Percentiles rank a stretch among this genome's conserved stretches.
These are phyloP conservation scores for Abrostola triplasia DNA, from an alignment of 2,888 invertebrate species.

Conservation along the genomic window DNA sequence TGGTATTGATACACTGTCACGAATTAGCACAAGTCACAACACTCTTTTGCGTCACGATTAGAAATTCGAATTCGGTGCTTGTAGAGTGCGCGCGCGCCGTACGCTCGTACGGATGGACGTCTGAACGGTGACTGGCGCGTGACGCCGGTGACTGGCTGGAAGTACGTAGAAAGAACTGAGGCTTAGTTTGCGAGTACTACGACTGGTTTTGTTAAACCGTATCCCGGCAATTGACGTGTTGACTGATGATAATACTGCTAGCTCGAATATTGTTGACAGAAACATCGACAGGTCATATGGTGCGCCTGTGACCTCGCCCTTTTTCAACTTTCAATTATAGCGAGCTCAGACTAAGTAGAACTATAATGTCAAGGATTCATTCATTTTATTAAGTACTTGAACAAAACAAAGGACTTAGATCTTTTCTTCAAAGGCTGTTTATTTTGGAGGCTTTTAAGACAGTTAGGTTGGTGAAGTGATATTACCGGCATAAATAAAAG, in stretches of 20 bases:
- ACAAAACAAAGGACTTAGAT: conserved; percentile 46
- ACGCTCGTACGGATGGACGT: conserved; percentile 68
- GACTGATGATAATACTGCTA: conserved; percentile 64
- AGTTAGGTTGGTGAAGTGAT: too few species aligned
- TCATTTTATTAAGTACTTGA: conserved; percentile 23
- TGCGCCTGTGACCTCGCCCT: conserved; percentile 54
- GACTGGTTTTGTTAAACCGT: conserved; percentile 78
- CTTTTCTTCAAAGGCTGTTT: too few species aligned
- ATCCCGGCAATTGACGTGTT: conserved; percentile 70
- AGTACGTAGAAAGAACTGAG: conserved; percentile 59
- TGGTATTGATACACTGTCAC: conserved; percentile 67
- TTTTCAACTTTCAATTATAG: conserved; percentile 52
- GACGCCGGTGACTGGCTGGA: conserved; percentile 42
- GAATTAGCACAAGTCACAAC: conserved; percentile 71
- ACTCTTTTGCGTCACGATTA: conserved; percentile 72
- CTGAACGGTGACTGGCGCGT: conserved; percentile 76
- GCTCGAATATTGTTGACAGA: conserved; percentile 43
- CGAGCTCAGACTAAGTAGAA: conserved; percentile 35
- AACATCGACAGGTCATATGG: conserved; percentile 33
- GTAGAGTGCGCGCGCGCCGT: conserved; percentile 65
- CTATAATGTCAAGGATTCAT: conserved; percentile 53
- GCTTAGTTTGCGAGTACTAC: conserved; percentile 70
- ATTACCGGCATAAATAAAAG: conserved; percentile 9
- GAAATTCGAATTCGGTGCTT: conserved; percentile 64
- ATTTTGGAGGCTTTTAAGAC: too few species aligned